A percentile compares a stretch with the other conserved stretches of the same genome.
Conservation (phyloP, 35 echinoderm and acorn worm species). For the Eucidaris tribuloides region DNA sequence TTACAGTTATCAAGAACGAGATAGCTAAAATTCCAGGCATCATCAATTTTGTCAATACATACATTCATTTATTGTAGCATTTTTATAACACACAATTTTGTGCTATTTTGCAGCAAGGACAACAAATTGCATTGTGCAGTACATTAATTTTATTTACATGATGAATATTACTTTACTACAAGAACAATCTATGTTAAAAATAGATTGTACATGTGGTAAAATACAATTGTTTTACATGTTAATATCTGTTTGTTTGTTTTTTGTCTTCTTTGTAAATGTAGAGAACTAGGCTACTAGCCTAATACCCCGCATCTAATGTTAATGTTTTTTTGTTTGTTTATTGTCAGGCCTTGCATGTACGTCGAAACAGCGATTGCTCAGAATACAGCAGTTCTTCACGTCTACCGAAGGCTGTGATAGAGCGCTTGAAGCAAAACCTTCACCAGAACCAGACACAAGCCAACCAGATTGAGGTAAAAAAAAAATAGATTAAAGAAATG, state of each 20-base stretch:
- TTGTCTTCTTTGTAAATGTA: not conserved
- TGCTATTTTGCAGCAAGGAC: too few species aligned
- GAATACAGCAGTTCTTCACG: conserved; percentile 56
- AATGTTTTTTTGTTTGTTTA: not conserved
- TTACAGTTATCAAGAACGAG: too few species aligned
- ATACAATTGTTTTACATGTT: not conserved
- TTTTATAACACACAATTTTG: too few species aligned
- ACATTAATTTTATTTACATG: not conserved
- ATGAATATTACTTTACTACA: not conserved
- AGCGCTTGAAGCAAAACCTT: not conserved
- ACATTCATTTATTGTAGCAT: too few species aligned
- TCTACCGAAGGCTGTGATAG: not conserved
- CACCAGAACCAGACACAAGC: too few species aligned
- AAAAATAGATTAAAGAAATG: too few species aligned
- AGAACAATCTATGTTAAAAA: not conserved
- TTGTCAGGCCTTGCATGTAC: not conserved
- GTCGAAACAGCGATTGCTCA: conserved; percentile 56
- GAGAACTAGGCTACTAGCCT: too few species aligned
- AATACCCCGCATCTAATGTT: not conserved
- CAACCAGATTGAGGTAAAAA: too few species aligned
- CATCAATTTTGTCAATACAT: too few species aligned
- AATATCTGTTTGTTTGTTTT: not conserved
- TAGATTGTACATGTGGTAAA: not conserved
- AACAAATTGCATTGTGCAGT: too few species aligned
- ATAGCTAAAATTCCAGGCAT: too few species aligned